phyloP scores from a whole-genome alignment of 1,140 invertebrate genomes.

The Ceratoteleas bidentatus region DNA sequence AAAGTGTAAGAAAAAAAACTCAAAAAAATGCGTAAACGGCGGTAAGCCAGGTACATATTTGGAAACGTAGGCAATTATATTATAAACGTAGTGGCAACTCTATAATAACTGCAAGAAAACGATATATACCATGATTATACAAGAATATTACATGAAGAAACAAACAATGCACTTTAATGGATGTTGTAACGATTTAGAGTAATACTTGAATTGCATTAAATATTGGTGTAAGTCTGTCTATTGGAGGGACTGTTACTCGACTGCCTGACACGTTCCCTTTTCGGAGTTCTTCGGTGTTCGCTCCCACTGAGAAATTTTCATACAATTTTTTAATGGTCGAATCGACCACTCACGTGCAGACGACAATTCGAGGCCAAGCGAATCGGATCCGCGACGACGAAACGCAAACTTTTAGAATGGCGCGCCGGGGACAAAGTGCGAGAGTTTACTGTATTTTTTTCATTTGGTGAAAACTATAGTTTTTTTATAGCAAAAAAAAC shows the following conservation, averaged over 20 bases:
- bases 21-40: too few species aligned
- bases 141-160: constrained; percentile 74
- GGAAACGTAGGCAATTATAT: constrained; percentile 75
- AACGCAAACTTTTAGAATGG: too few species aligned
- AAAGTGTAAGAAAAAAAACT: too few species aligned
- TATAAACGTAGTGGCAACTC: constrained; percentile 76
- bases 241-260: constrained; percentile 54
- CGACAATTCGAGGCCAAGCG: not conserved
- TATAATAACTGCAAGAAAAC: constrained; percentile 74
- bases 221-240: constrained; percentile 73
- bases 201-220: constrained; percentile 73
- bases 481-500: too few species aligned
- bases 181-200: constrained; percentile 77
- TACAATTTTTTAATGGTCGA: not conserved
- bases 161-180: constrained; percentile 75
- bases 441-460: too few species aligned
- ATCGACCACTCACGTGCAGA: too few species aligned
- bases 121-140: constrained; percentile 77
- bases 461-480: too few species aligned
- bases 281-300: constrained; percentile 17
- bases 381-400: too few species aligned
- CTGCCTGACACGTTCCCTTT: constrained; percentile 29
- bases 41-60: too few species aligned
- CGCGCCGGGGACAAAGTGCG: too few species aligned
- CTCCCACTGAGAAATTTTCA: not conserved